Evolutionary conservation across 2,888 invertebrate species (phyloP).

Genomic region (Apantesis nais): DNA sequence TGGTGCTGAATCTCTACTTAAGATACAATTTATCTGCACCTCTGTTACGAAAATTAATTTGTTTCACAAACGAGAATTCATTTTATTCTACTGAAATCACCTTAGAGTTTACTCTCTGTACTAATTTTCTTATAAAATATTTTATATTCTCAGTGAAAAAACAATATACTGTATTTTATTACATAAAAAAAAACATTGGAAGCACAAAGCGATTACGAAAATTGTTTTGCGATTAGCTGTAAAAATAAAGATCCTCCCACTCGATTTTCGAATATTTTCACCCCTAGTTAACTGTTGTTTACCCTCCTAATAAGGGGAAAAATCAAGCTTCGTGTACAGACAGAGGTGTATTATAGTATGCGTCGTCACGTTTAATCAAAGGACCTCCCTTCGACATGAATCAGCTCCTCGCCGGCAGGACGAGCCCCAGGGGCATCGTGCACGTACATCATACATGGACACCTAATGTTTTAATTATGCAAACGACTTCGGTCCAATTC

Average conservation of each 20-base stretch:
- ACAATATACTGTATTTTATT: constrained; percentile 5
- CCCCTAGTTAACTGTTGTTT: constrained; percentile 6
- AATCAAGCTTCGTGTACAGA: constrained; percentile 11
- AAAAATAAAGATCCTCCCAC: neutral
- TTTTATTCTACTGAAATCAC: constrained; percentile 23
- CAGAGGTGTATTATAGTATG: constrained; percentile 14
- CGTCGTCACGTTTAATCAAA: constrained; percentile 27
- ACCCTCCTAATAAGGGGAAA: constrained; percentile 7
- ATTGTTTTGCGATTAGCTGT: neutral
- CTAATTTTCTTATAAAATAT: constrained; percentile 5
- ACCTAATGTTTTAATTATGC: constrained; percentile 23
- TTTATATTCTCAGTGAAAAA: constrained; percentile 15
- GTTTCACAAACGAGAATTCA: constrained; percentile 17
- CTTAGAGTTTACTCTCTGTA: constrained; percentile 19
- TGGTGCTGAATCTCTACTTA: constrained; percentile 32
- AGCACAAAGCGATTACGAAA: neutral
- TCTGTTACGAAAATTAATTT: constrained; percentile 22
- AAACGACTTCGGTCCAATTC: constrained; percentile 16
- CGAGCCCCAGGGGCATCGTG: constrained; percentile 19
- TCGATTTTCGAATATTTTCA: neutral
- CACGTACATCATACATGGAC: constrained; percentile 26
- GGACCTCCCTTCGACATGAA: constrained; percentile 17
- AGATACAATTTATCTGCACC: constrained; percentile 37
- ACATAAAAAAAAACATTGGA: neutral
- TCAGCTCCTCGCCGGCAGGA: constrained; percentile 6